phyloP scores from a whole-genome alignment of 92 coral and sea anemone genomes.

The Zoanthus sansibaricus region DNA sequence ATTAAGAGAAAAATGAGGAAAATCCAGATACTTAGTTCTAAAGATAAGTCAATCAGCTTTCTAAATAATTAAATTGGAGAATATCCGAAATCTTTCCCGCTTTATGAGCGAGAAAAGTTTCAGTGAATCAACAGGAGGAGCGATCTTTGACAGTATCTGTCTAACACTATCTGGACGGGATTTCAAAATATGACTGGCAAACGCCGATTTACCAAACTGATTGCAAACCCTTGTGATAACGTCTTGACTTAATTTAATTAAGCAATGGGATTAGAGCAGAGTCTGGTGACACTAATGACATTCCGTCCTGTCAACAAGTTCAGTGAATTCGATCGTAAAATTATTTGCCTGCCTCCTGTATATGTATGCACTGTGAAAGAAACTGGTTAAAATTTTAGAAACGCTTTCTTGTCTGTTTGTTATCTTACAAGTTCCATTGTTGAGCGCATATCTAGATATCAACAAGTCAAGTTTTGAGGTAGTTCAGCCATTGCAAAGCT shows the following conservation, averaged over 20 bases:
- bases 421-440: background rate
- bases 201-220: conserved; percentile 11
- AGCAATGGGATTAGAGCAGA: conserved; percentile 36
- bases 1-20: background rate
- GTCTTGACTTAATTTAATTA: conserved; percentile 53
- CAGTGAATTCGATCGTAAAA: conserved; percentile 19
- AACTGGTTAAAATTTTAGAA: background rate
- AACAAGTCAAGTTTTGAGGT: background rate
- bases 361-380: background rate
- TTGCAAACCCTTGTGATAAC: conserved; percentile 31
- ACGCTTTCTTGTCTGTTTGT: background rate
- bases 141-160: conserved; percentile 25
- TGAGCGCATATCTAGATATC: background rate
- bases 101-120: background rate
- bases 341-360: background rate
- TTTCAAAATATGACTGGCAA: background rate
- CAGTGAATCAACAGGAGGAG: background rate
- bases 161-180: background rate
- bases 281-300: conserved; percentile 52
- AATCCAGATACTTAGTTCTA: background rate
- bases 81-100: background rate
- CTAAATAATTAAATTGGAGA: background rate
- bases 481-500: background rate
- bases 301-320: conserved; percentile 44
- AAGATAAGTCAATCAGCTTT: background rate